Percentiles rank a stretch among this genome's conserved stretches.
phyloP scores from a whole-genome alignment of 2,113 vertebrate genomes.

The Carlito syrichta region DNA sequence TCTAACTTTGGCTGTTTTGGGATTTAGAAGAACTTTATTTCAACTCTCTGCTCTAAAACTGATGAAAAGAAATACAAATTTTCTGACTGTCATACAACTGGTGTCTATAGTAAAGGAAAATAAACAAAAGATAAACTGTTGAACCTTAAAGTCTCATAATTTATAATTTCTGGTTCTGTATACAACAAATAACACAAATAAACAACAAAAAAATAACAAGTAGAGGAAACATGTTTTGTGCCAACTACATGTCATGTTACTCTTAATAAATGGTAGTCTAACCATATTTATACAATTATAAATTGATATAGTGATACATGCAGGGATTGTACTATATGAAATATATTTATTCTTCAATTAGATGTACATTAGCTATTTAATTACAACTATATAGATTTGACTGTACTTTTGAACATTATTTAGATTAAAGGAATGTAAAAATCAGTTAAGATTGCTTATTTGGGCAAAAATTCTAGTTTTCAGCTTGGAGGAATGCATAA shows the following conservation, averaged over 20 bases:
- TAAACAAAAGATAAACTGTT: not conserved
- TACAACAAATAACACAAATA: not conserved
- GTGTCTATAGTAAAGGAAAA: not conserved
- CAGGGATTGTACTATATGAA: not conserved
- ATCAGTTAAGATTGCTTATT: not conserved
- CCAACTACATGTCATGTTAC: not conserved
- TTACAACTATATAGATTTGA: not conserved
- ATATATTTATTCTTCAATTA: not conserved
- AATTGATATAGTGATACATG: not conserved
- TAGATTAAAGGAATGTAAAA: not conserved
- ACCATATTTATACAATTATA: not conserved
- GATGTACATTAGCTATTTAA: not conserved
- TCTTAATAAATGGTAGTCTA: not conserved
- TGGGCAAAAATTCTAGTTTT: not conserved
- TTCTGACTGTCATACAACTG: not conserved
- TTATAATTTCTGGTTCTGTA: not conserved
- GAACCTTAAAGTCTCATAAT: not conserved
- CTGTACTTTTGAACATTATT: not conserved
- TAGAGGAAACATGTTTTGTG: not conserved
- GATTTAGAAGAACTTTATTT: not conserved
- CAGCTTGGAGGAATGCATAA: not conserved
- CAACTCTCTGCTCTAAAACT: not conserved
- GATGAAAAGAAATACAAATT: not conserved
- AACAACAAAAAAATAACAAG: not conserved
- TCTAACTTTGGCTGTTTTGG: not conserved